Conservation (phyloP, 2,113 vertebrate genomes). For the Antidorcas marsupialis region DNA sequence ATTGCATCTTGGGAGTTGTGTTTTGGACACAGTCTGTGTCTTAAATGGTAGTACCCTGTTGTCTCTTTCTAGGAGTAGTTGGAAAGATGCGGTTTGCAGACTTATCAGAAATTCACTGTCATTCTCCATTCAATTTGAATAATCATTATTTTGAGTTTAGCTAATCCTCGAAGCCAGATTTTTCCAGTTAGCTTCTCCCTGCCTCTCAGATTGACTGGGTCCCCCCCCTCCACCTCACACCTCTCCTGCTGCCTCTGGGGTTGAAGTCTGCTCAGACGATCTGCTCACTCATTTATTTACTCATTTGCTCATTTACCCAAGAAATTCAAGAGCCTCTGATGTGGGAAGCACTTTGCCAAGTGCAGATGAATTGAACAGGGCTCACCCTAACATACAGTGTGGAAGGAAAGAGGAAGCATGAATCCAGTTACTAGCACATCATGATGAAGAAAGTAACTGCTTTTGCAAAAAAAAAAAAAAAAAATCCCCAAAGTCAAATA, state of each 20-base stretch:
- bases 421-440: neutral
- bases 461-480: neutral
- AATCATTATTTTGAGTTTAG: neutral
- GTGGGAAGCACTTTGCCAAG: neutral
- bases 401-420: fast-evolving
- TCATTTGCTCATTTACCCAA: neutral
- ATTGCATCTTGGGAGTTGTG: neutral
- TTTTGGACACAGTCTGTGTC: neutral
- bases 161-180: neutral
- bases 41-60: neutral
- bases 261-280: neutral
- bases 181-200: neutral
- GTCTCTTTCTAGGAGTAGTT: neutral
- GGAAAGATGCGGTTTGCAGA: neutral
- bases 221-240: neutral
- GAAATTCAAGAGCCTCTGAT: neutral
- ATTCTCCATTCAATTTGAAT: neutral
- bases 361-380: neutral
- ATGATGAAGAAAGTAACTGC: neutral
- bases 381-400: fast-evolving
- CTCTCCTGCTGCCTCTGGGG: neutral
- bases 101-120: neutral
- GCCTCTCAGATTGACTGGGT: neutral
- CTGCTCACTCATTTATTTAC: neutral
- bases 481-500: neutral